Conservation (phyloP, 2,888 invertebrate species). For the Lasioglossum lativentre region DNA sequence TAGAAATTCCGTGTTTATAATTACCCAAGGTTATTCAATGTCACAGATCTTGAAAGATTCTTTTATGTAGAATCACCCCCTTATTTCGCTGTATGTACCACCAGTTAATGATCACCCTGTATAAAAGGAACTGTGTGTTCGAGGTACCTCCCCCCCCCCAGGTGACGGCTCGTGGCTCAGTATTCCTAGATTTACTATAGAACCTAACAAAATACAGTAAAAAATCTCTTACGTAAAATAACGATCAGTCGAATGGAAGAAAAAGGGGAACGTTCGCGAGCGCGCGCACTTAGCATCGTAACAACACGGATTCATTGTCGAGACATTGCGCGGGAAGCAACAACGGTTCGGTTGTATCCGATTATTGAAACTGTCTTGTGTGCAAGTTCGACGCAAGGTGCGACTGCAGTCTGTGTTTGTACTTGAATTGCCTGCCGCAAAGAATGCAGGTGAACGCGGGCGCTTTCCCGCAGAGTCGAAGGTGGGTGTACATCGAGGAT, state of each 20-base stretch:
- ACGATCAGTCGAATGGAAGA: not conserved
- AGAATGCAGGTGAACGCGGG: constrained; percentile 81
- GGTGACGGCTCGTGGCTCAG: no score
- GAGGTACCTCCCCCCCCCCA: no score
- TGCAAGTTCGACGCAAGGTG: constrained; percentile 74
- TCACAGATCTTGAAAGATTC: no score
- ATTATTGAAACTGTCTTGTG: constrained; percentile 40
- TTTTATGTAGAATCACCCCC: no score
- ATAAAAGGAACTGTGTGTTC: no score
- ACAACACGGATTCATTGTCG: constrained; percentile 1
- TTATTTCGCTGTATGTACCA: no score
- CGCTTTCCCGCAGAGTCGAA: constrained; percentile 81
- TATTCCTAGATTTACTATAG: not conserved
- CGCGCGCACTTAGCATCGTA: not conserved
- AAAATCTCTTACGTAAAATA: not conserved
- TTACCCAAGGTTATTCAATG: no score
- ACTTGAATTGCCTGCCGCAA: constrained; percentile 81
- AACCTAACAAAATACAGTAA: not conserved
- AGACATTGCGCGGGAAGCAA: not conserved
- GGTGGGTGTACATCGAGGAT: constrained; percentile 81
- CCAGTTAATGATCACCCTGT: no score
- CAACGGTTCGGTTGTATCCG: not conserved
- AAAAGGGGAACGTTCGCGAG: not conserved
- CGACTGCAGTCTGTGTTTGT: constrained; percentile 79
- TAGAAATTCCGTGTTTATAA: no score